Evolutionary conservation across 2,113 vertebrate genomes (phyloP).

Genomic region (Archocentrus centrarchus): DNA sequence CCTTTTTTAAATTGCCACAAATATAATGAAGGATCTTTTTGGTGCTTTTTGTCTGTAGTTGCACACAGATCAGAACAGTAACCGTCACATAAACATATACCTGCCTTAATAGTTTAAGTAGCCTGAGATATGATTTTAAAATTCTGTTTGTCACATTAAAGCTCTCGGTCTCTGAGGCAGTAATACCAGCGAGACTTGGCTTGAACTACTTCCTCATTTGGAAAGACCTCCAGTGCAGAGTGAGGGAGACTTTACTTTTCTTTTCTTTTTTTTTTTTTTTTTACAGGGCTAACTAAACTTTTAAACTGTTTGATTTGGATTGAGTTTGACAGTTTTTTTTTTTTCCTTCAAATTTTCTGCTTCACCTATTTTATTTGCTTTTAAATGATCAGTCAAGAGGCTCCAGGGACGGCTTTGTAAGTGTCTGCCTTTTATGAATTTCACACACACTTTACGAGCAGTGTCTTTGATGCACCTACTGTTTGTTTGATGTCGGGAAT

Average conservation of each 20-base stretch:
- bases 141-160: conserved; percentile 36
- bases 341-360: neutral
- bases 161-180: conserved; percentile 16
- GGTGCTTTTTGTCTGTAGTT: neutral
- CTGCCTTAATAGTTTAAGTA: neutral
- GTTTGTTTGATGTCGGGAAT: conserved; percentile 95
- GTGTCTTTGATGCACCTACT: conserved; percentile 77
- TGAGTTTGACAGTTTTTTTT: neutral
- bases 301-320: conserved; percentile 3
- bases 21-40: neutral
- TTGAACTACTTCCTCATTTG: conserved; percentile 58
- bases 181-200: conserved; percentile 41
- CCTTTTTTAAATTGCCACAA: neutral
- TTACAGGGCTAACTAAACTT: neutral
- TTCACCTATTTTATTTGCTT: neutral
- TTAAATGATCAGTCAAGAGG: neutral
- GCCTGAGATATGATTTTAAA: conserved; percentile 3
- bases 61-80: neutral
- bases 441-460: neutral
- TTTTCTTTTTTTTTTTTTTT: neutral
- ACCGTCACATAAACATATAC: neutral
- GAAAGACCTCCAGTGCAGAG: conserved; percentile 49
- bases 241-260: neutral
- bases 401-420: neutral
- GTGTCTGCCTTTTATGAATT: neutral